These are phyloP conservation scores for Limnephilus lunatus DNA, from an alignment of 2,888 invertebrate genomes.

Conservation along the genomic window DNA sequence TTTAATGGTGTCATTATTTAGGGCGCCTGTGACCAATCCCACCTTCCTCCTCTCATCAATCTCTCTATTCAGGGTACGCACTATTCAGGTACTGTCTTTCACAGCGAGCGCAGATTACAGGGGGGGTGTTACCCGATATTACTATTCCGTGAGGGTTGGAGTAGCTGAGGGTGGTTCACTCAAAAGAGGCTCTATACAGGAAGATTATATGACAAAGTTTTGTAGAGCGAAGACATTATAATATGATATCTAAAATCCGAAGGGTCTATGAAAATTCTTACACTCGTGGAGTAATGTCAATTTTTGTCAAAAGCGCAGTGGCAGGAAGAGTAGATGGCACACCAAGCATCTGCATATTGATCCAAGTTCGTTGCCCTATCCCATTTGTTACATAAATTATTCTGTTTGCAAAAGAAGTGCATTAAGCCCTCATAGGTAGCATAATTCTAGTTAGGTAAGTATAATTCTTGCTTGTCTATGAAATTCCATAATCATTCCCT, in stretches of 20 bases:
- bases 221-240: not conserved
- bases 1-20: not conserved
- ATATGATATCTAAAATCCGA: not conserved
- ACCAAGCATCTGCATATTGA: no score
- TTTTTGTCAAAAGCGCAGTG: no score
- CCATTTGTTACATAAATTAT: no score
- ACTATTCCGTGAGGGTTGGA: not conserved
- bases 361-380: no score
- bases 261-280: no score
- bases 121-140: conserved; percentile 2
- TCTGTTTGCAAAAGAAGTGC: no score
- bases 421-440: no score
- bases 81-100: not conserved
- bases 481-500: no score
- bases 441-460: no score
- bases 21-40: not conserved
- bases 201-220: not conserved
- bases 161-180: not conserved
- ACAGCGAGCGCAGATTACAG: not conserved
- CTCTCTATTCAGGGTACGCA: not conserved
- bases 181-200: not conserved
- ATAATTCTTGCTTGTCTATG: no score
- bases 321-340: no score
- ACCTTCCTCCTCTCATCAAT: not conserved
- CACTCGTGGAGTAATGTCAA: no score